Evolutionary conservation across 2,113 vertebrate species (phyloP), one percentile per base, ranked within the genome.

Genomic region (Bambusicola thoracicus): DNA sequence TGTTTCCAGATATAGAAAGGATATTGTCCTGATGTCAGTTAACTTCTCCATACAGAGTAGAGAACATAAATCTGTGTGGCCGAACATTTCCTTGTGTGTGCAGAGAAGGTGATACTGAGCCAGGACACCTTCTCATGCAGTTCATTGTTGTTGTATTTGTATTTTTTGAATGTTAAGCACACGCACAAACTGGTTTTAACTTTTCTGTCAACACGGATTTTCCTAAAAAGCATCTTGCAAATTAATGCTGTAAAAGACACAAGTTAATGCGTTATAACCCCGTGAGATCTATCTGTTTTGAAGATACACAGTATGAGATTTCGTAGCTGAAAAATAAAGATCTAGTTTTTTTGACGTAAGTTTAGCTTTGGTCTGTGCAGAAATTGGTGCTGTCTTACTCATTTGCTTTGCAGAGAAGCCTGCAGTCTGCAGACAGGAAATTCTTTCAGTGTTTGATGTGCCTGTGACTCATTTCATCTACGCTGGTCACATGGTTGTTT

Each of bases 381-480:
- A 79, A 58, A n/a, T 76, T 49, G 77, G 67, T 96, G 77, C 92
- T 87, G 70, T 86, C 89, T 95, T 91, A 70, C 66, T 96, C 82
- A 68, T 95, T 96, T 95, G 92, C 83, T 92, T 96, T 96, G 87
- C 91, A 92, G 92, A 97, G 91, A 80, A 93, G 74, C 40, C 75
- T 97, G 92, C 70, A 97, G 87, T 91, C 87, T 88, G n/a, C 72
- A 85, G 85, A 96, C 97, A 98, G 98, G 97, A 98, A 98, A 98
- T 97, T 97, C 97, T 97, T 98, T 96, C 93, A 97, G 96, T 96
- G 91, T 97, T 84, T 95, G 95, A 93, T 96, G 92, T 97, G 97
- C 93, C 97, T 95, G 95, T 98, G 98, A 98, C 94, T 98, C 92
- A 98, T 97, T 96, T 95, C 48, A 72, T 96, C 97, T 97, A 96